A percentile compares a stretch with the other conserved stretches of the same genome.
These are phyloP conservation scores for Rana temporaria DNA, from an alignment of 2,113 vertebrate species.

Conservation along the genomic window DNA sequence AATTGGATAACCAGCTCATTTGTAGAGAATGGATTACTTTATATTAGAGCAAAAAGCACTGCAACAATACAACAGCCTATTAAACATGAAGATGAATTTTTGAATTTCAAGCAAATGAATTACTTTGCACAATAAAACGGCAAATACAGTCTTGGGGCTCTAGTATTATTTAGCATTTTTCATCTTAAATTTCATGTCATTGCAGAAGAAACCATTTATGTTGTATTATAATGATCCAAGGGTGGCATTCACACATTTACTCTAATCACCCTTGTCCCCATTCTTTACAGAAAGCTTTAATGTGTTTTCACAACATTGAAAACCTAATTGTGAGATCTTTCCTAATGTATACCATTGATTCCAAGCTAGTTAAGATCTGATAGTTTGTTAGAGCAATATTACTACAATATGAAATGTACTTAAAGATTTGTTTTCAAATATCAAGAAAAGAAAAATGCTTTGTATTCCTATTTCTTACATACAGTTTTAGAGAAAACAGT, in stretches of 20 bases:
- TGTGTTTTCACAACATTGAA: not conserved
- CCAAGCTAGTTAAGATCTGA: no score
- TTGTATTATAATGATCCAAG: not conserved
- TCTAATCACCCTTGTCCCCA: not conserved
- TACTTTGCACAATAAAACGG: not conserved
- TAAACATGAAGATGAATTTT: not conserved
- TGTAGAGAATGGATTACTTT: constrained; percentile 19
- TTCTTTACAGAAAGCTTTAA: not conserved
- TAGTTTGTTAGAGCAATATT: no score
- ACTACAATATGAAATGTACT: no score
- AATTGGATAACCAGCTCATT: not conserved
- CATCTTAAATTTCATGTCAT: not conserved
- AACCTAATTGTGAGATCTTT: not conserved
- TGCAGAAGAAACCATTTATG: not conserved
- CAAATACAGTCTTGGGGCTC: constrained; percentile 8
- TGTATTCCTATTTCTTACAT: no score
- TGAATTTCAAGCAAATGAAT: constrained; percentile 11
- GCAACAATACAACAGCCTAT: constrained; percentile 6
- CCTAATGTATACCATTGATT: not conserved
- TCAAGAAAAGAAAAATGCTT: no score
- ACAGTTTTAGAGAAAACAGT: no score
- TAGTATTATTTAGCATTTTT: constrained; percentile 1
- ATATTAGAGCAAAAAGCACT: not conserved
- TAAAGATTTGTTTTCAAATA: no score
- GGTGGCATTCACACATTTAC: not conserved